Conservation (phyloP, 2,888 invertebrate genomes). For the Mechanitis messenoides region DNA sequence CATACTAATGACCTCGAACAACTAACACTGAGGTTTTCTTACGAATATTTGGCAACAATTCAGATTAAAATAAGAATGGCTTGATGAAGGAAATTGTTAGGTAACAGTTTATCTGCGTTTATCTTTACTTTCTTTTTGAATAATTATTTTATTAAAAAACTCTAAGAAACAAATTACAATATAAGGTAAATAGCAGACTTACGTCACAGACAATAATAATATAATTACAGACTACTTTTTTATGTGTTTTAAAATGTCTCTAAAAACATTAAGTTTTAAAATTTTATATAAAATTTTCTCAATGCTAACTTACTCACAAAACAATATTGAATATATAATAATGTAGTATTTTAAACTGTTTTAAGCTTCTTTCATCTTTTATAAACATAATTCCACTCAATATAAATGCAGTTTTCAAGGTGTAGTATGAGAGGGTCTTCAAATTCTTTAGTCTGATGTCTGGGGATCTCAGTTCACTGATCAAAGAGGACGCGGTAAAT, state of each 20-base stretch:
- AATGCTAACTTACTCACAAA: too few relatives aligned
- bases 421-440: neutral
- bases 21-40: conserved; percentile 73
- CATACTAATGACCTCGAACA: conserved; percentile 85
- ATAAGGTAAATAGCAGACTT: too few relatives aligned
- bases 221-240: too few relatives aligned
- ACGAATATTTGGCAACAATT: conserved; percentile 61
- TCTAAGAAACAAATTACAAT: too few relatives aligned
- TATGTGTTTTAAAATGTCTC: too few relatives aligned
- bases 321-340: too few relatives aligned
- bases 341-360: neutral
- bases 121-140: neutral
- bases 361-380: neutral
- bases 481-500: conserved; percentile 22
- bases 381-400: neutral
- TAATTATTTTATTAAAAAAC: neutral
- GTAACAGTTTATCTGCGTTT: conserved; percentile 10
- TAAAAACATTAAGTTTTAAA: too few relatives aligned
- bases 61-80: conserved; percentile 57
- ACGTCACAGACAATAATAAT: too few relatives aligned
- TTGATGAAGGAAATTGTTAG: conserved; percentile 44
- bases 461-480: conserved; percentile 26
- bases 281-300: too few relatives aligned
- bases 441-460: conserved; percentile 11
- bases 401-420: conserved; percentile 1